phyloP scores from a whole-genome alignment of 2,113 vertebrate genomes.

The Hepsetus odoe region DNA sequence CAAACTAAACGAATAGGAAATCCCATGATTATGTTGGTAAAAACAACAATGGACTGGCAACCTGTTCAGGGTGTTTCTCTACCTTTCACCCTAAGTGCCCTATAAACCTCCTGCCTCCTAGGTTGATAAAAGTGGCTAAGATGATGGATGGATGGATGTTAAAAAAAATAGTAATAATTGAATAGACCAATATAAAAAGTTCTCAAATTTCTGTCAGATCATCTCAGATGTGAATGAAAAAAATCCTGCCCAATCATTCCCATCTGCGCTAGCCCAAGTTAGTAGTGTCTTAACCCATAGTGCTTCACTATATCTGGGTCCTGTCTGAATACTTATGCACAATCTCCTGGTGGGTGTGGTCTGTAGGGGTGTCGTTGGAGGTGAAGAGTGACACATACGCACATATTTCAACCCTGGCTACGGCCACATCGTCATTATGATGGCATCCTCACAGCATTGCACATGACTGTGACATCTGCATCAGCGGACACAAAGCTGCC shows the following conservation, averaged over 20 bases:
- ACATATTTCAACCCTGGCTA: conserved; percentile 6
- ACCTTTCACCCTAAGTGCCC: too few species aligned
- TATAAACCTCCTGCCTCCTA: too few species aligned
- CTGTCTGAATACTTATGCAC: neutral
- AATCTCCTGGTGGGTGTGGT: conserved; percentile 1
- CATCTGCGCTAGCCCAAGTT: neutral
- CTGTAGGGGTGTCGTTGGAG: neutral
- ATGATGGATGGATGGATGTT: too few species aligned
- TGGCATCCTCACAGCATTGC: conserved; percentile 13
- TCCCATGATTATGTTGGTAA: too few species aligned
- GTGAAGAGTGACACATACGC: conserved; percentile 1
- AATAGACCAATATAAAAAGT: too few species aligned
- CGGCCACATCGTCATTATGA: conserved; percentile 24
- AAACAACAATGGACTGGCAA: too few species aligned
- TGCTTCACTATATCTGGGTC: neutral
- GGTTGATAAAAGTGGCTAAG: too few species aligned
- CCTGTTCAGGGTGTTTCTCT: too few species aligned
- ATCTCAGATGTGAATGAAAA: neutral
- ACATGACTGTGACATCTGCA: conserved; percentile 33
- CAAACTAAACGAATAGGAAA: too few species aligned
- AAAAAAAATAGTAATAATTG: too few species aligned
- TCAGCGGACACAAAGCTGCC: conserved; percentile 9
- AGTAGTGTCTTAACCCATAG: neutral
- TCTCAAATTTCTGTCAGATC: too few species aligned
- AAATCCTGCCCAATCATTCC: too few species aligned